Base-by-base conservation (phyloP, 2,888 invertebrate genomes). In the Frankliniella intonsa region DNA sequence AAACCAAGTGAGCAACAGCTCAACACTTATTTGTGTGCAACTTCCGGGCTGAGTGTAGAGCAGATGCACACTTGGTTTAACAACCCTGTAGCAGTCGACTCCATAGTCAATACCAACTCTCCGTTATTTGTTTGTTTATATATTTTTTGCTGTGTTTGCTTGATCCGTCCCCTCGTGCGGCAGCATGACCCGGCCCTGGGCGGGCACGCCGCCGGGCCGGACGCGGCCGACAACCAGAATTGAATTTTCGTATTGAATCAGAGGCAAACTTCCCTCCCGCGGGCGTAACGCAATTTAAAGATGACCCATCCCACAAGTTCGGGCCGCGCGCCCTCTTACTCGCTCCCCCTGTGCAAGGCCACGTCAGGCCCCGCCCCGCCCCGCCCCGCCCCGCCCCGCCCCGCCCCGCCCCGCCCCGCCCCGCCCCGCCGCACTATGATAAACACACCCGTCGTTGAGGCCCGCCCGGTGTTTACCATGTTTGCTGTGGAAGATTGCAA, bases 401-500 rank as follows among this genome's bases (percentile, higher is more conserved):
- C 10, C 69, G 22, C 69, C 22, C 69, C 12, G 38, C 38, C 38
- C 38, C 69, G 69, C 25, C 9, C 22, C 12, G 69, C 69, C n/a
- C n/a, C n/a, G n/a, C n/a, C 38, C 38, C 38, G 38, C 38, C 38
- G 38, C 38, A 38, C 38, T 2, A 38, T 38, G 38, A 38, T 38
- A 38, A 38, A 38, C 38, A 38, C 38, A 38, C 38, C 38, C 38
- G 38, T 3, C 38, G 38, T 5, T 38, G 5, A 2, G 38, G 38
- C 38, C 38, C 22, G 22, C 69, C 9, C 69, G 8, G 69, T 76
- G 25, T 76, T 76, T 76, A 25, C 22, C 69, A 25, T 76, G 69
- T 76, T 76, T 76, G 69, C 69, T 10, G 69, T 76, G 25, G 69
- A 25, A 76, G 69, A 76, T 76, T 76, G 69, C 69, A 25, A 76